Evolutionary conservation across 2,888 invertebrate genomes (phyloP).

Genomic region (Pterobdella sp.): DNA sequence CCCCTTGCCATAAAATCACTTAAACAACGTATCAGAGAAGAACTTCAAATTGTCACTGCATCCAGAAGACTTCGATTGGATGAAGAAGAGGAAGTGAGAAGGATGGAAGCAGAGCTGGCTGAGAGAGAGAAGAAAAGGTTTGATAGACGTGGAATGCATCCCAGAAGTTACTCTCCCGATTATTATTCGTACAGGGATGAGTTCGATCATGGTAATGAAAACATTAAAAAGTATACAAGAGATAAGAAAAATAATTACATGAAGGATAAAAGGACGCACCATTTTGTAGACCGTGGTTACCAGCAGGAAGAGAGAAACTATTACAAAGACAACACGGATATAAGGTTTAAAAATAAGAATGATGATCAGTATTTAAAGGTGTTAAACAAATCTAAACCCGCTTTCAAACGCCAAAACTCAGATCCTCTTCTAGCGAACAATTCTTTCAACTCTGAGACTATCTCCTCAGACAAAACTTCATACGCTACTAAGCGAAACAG

Average conservation of each 20-base stretch:
- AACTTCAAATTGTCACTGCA: conserved; percentile 52
- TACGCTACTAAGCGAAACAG: background rate
- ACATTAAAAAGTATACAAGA: background rate
- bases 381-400: background rate
- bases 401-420: conserved; percentile 54
- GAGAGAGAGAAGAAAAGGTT: conserved; percentile 33
- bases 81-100: conserved; percentile 51
- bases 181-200: background rate
- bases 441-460: conserved; percentile 47
- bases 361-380: background rate
- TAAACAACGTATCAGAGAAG: conserved; percentile 52
- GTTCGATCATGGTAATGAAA: background rate
- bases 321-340: background rate
- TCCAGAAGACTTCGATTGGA: conserved; percentile 50
- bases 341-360: conserved; percentile 6
- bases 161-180: background rate
- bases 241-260: background rate
- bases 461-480: conserved; percentile 21
- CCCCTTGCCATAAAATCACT: conserved; percentile 48
- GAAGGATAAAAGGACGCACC: background rate
- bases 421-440: conserved; percentile 56
- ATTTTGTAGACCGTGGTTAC: background rate
- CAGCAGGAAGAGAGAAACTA: background rate
- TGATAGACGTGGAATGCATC: background rate
- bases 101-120: conserved; percentile 43